Conservation (phyloP, 2,113 vertebrate species). For the Vulpes lagopus region DNA sequence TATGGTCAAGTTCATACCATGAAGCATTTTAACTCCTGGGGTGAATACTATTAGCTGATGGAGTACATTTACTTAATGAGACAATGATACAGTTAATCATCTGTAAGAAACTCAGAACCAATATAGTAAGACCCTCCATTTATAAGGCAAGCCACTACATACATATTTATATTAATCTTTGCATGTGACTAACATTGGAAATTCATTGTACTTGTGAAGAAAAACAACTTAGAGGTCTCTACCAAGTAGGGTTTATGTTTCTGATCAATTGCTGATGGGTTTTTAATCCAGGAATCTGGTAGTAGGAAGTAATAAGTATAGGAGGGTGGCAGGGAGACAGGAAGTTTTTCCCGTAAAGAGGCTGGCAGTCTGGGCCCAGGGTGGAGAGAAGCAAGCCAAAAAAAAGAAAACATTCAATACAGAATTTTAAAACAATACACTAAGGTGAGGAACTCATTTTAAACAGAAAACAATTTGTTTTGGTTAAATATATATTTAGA, state of each 20-base stretch:
- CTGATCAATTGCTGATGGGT: slow-evolving; percentile 2
- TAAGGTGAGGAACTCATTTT: neutral
- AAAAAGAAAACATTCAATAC: neutral
- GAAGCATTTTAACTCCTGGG: slow-evolving; percentile 44
- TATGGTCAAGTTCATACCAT: neutral
- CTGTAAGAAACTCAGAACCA: slow-evolving; percentile 56
- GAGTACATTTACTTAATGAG: slow-evolving; percentile 66
- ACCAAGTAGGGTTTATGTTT: slow-evolving; percentile 39
- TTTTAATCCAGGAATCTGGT: slow-evolving; percentile 43
- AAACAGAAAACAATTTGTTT: slow-evolving; percentile 2
- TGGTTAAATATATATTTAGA: neutral
- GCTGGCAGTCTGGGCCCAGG: neutral
- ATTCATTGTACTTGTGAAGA: slow-evolving; percentile 49
- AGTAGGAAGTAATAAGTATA: neutral
- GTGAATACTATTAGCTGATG: slow-evolving; percentile 56
- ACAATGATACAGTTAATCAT: slow-evolving; percentile 67
- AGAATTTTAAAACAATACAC: slow-evolving; percentile 16
- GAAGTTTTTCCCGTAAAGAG: neutral
- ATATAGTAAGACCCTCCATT: neutral
- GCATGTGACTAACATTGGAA: neutral
- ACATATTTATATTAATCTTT: slow-evolving; percentile 48
- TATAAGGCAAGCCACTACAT: slow-evolving; percentile 11
- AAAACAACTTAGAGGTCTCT: slow-evolving; percentile 2
- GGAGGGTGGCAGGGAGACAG: neutral
- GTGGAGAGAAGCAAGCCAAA: neutral